Evolutionary conservation across 2,797 vertebrate species (phyloP).

Genomic region (Hyperoplus lanceolatus): DNA sequence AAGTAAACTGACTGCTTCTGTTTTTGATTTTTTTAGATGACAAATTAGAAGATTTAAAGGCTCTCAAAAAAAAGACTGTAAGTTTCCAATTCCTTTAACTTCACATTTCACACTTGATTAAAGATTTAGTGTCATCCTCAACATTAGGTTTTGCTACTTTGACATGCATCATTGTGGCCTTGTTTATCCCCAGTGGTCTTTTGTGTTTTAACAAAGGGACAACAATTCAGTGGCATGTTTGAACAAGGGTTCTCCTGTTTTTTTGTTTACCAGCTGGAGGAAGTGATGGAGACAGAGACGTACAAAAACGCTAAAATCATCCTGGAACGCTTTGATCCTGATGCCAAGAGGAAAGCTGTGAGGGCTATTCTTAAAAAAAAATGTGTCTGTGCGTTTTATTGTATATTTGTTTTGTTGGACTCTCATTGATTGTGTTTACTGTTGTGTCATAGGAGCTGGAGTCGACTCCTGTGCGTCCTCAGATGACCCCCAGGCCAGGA

Average conservation of each 20-base stretch:
- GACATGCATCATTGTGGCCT: not conserved
- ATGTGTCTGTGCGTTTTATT: not conserved
- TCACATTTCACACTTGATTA: not conserved
- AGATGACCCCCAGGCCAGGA: conserved; percentile 90
- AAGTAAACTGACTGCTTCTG: not conserved
- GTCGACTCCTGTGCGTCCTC: conserved; percentile 86
- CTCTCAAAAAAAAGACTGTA: conserved; percentile 95
- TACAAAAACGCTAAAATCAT: conserved; percentile 98
- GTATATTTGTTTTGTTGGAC: conserved; percentile 8
- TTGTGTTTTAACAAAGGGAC: not conserved
- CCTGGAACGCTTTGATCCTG: conserved; percentile 96
- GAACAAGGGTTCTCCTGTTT: conserved; percentile 8
- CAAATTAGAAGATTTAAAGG: conserved; percentile 93
- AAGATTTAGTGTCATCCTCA: too few relatives aligned
- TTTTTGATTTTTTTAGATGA: conserved; percentile 86
- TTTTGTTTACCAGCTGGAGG: conserved; percentile 90
- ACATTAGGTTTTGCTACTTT: not conserved
- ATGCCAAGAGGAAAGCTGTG: conserved; percentile 92
- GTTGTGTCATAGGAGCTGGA: conserved; percentile 89
- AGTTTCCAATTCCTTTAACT: conserved; percentile 75
- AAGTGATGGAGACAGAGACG: conserved; percentile 98
- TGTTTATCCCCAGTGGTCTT: not conserved
- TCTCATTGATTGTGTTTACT: conserved; percentile 19
- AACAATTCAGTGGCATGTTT: not conserved
- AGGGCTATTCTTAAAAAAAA: conserved; percentile 33